Base-by-base conservation (phyloP, 2,797 vertebrate species). In the Chelidonichthys spinosus region DNA sequence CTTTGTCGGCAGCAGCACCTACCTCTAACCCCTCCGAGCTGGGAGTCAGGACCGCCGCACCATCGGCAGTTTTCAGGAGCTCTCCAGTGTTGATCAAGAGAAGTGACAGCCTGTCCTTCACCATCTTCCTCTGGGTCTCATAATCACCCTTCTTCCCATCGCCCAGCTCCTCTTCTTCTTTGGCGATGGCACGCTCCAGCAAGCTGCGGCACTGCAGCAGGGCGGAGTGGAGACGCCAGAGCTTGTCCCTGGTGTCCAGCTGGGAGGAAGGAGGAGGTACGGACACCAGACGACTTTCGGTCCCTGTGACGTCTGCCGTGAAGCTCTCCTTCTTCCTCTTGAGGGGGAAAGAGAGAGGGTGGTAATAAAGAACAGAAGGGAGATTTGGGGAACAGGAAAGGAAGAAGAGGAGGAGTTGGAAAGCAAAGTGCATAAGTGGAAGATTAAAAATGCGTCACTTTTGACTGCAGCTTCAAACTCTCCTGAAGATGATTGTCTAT, bases 281-380 rank as follows among this genome's bases (percentile, higher is more conserved):
- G 18, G 90, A 80, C 63, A 95, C 90, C 69, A 95, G 79, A 37
- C 78, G 89, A 14, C 65, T 40, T 0, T 89, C 89, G 0, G 63
- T 13, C 42, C 76, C 74, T 0, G 47, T 15, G 5, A 79, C 17
- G 4, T 92, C 87, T 0, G 74, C 13, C 1, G 64, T 8, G 66
- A 94, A 78, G 49, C 36, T 84, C 76, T 95, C 94, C 60, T 52
- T 89, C 50, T 92, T 83, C 74, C 64, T 91, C 95, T 95, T 69
- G 37, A 55, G 25, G 43, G 53, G 4, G 32, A 50, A 53, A 46
- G 11, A 33, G 2, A 43, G 11, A 35, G 3, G 3, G 10, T 17
- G 6, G 35, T 33, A 69, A 63, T 33, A 9, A 59, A 10, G 4
- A 63, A 61, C 47, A 71, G 42, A 62, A 14, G 35, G 42, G 6